phyloP scores from a whole-genome alignment of 2,113 vertebrate genomes.

The Pangasianodon gigas region DNA sequence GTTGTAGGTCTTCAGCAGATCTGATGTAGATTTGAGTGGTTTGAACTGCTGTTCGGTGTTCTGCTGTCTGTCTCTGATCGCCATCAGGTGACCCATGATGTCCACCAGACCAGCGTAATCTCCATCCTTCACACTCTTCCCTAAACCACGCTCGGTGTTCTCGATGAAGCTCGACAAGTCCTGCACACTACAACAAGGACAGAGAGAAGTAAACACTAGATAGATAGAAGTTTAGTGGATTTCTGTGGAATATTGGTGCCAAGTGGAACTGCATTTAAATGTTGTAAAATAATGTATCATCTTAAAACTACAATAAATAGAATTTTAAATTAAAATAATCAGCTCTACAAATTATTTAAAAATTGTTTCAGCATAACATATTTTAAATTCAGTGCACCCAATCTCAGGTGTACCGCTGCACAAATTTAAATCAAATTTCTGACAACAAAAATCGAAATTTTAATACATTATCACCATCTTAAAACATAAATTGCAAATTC shows the following conservation, averaged over 20 bases:
- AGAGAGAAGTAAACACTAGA: not conserved
- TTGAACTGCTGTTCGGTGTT: conserved; percentile 70
- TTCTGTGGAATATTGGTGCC: not conserved
- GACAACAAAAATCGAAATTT: not conserved
- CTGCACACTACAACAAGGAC: conserved; percentile 59
- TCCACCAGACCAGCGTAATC: conserved; percentile 65
- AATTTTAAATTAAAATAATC: not conserved
- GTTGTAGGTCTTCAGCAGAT: conserved; percentile 72
- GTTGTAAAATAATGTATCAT: not conserved
- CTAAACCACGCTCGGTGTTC: conserved; percentile 68
- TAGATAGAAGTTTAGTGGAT: not conserved
- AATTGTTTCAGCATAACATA: not conserved
- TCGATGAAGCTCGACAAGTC: conserved; percentile 72
- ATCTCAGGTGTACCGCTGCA: not conserved
- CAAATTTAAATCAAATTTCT: not conserved
- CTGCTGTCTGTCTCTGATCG: conserved; percentile 69
- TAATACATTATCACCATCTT: not conserved
- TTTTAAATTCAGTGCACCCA: not conserved
- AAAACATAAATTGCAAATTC: not conserved
- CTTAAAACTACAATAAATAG: not conserved
- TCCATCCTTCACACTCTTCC: conserved; percentile 64
- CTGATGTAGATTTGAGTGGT: conserved; percentile 71
- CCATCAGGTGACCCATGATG: conserved; percentile 72
- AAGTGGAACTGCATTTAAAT: not conserved
- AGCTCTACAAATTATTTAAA: not conserved